These are phyloP conservation scores for Oscheius onirici DNA, from an alignment of 2,888 invertebrate genomes.

Conservation along the genomic window DNA sequence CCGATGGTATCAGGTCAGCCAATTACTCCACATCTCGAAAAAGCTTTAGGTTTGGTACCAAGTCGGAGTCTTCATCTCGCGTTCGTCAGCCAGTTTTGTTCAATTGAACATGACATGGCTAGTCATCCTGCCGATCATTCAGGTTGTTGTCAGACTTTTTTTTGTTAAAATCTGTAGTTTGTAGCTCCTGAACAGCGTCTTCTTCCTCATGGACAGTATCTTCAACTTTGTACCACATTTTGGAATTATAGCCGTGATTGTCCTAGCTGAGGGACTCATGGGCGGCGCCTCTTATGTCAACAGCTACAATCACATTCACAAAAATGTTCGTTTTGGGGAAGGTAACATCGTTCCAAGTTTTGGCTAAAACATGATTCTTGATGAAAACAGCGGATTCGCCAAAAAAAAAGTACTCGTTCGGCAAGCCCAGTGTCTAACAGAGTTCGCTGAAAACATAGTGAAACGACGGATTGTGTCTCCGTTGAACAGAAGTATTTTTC, in stretches of 20 bases:
- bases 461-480: no score
- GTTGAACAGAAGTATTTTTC: no score
- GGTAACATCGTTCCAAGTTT: no score
- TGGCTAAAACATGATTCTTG: no score
- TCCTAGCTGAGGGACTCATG: constrained; percentile 25
- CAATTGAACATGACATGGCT: constrained; percentile 32
- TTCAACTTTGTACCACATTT: constrained; percentile 27
- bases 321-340: constrained; percentile 1
- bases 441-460: no score
- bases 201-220: constrained; percentile 20
- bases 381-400: no score
- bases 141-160: background rate
- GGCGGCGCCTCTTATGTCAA: constrained; percentile 27
- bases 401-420: no score
- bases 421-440: no score
- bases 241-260: constrained; percentile 16
- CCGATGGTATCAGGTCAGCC: constrained; percentile 81
- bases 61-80: constrained; percentile 57
- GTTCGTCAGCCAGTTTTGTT: constrained; percentile 52
- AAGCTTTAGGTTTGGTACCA: constrained; percentile 43
- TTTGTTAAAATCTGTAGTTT: background rate
- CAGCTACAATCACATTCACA: constrained; percentile 33
- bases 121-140: constrained; percentile 24
- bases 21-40: background rate
- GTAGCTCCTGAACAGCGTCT: constrained; percentile 13